Evolutionary conservation across 2,113 vertebrate genomes (phyloP), one percentile per base, ranked within the genome.

Genomic region (Rhabdornis inornatus): DNA sequence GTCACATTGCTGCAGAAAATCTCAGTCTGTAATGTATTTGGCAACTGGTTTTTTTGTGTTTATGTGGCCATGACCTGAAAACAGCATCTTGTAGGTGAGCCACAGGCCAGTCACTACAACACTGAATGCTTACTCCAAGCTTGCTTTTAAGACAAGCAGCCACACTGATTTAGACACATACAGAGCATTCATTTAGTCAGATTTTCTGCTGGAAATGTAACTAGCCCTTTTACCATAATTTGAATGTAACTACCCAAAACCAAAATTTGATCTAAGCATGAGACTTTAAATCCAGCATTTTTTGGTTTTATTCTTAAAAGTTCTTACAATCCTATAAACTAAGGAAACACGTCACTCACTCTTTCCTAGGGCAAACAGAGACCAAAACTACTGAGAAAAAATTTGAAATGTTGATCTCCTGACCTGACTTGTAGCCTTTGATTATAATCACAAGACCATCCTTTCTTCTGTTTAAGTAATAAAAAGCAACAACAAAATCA

Each of bases 401-500:
- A 19, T 57, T 87, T 68, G 65, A 81, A 93, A 66, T 2, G 7
- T 42, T 66, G 60, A 60, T 87, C 92, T 95, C 90, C 94, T 97
- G 92, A 95, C 90, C 94, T 97, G 92, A 95, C 72, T 83, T 5
- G 7, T 37, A 45, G 47, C 49, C 68, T 89, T 30, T 4, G 0
- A 78, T 78, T 74, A 31, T 19, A 80, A 90, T 95, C 93, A 95
- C 85, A 93, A 91, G 95, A 84, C 61, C 10, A 28, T 63, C 31
- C 27, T 88, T 90, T 68, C 35, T 83, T 33, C 35, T 52, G 27
- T 82, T 71, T 56, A n/a, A 60, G 23, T 63, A 87, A 63, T 39
- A 47, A 78, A 92, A 88, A 59, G 24, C 50, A 90, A 30, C 22
- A 78, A 57, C 3, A 22, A 81, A 83, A 17, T 1, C 15, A 57